Percentiles rank a stretch among this genome's conserved stretches.
phyloP scores from a whole-genome alignment of 2,113 vertebrate genomes.

The Saccopteryx leptura region DNA sequence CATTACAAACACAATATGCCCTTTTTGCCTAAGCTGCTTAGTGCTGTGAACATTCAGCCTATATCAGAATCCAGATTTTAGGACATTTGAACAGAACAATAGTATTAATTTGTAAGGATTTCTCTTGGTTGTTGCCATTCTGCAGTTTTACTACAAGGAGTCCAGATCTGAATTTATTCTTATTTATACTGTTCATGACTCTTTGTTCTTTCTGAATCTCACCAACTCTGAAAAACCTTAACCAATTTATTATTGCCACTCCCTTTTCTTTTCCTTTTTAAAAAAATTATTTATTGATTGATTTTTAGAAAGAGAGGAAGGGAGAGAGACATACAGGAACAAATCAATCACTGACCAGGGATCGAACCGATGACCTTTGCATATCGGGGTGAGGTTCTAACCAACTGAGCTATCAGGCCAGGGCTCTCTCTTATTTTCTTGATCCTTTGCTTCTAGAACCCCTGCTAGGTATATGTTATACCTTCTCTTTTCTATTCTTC shows the following conservation, averaged over 20 bases:
- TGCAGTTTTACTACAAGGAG: not conserved
- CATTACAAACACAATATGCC: not conserved
- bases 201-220: conserved; percentile 28
- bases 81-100: not conserved
- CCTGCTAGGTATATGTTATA: not conserved
- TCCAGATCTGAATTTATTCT: conserved; percentile 1
- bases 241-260: not conserved
- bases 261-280: too few relatives aligned
- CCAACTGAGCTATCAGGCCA: too few relatives aligned
- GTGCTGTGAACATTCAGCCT: not conserved
- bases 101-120: not conserved
- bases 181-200: not conserved
- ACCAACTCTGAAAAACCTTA: not conserved
- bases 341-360: too few relatives aligned
- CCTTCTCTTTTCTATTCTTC: conserved; percentile 9
- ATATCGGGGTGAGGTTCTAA: too few relatives aligned
- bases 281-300: too few relatives aligned
- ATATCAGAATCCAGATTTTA: not conserved
- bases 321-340: too few relatives aligned
- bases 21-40: not conserved
- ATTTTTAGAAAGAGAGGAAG: too few relatives aligned
- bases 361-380: too few relatives aligned
- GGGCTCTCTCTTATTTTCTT: not conserved
- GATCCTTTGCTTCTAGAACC: not conserved
- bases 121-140: not conserved